Evolutionary conservation across 2,797 vertebrate genomes (phyloP), one percentile per base, ranked within the genome.

Genomic region (Dendrocincla tyrannina): DNA sequence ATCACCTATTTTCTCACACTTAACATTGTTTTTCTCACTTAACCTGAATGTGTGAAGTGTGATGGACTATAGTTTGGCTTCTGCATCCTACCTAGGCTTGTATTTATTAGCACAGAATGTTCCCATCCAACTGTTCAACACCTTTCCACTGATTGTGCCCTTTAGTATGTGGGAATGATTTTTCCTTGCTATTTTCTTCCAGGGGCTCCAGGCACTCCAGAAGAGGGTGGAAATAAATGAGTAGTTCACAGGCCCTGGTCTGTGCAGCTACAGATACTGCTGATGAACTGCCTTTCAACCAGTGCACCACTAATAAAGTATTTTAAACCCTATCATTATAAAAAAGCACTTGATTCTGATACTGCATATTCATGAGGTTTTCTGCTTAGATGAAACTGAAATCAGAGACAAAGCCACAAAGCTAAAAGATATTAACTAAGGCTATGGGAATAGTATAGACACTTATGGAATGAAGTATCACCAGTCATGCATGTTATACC

Each of bases 381-480:
- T 79, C 59, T 32, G 46, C 7, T 50, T 25, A 37, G 4, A n/a
- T 88, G 47, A 78, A 90, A 76, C 17, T 8, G 6, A 11, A 24
- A 32, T 80, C 37, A 53, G 62, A 88, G 33, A 52, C 47, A 60
- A 82, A 89, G 5, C 14, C 44, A 67, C 5, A 63, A 42, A 84
- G 44, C 8, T 39, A 41, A 76, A 79, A 74, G 47, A 56, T 24
- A 33, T 32, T 50, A 44, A 44, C 30, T 66, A 44, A 78, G 82
- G 6, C 14, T 56, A 41, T 47, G 18, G 16, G 14, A 82, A 59
- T 60, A 35, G 7, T 49, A 53, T 23, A n/a, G n/a, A 63, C 6
- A 41, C 0, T 0, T 37, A 52, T 28, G 13, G 33, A 88, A 89
- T 50, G 11, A 35, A 0, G 2, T 17, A 23, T 0, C 3, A 13